Base-by-base conservation (phyloP, 2,888 invertebrate species). In the Pilophorus perplexus region DNA sequence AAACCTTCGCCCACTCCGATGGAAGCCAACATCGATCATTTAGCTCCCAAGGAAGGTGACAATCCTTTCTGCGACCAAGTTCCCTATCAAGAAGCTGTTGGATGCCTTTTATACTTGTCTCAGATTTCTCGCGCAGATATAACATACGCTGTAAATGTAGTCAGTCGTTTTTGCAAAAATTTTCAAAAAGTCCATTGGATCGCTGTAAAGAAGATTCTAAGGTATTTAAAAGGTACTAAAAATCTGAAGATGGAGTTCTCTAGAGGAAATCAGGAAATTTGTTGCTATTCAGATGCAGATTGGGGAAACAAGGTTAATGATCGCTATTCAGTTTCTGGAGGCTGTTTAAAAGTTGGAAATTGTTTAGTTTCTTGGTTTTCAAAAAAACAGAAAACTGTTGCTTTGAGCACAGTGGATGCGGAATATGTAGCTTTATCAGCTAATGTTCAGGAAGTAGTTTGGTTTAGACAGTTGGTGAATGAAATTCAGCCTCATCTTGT, bases 51-150 rank as follows among this genome's bases (percentile, higher is more conserved):
- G 6, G 4, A 8, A n/a, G 42, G 20, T 1, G 3, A 14, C 3
- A 2, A 4, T 3, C 42, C 14, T 8, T 28, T 28, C 5, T 52
- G 2, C 27, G 27, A 18, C 33, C 1, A 10, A 3, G 25, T 22
- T 5, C 50, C 64, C 2, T 64, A 64, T n/a, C 50, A 64, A 48
- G 50, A 64, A 48, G 50, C 50, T 6, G 10, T 64, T 37, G 64
- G 64, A 6, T 48, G 48, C 20, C 20, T 48, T 4, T 46, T 62
- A 28, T 62, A 48, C 46, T n/a, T 50, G 1, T 48, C 50, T 1
- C 50, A 64, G 38, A 50, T 50, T 5, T 48, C 50, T 22, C 27
- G 62, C 12, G 37, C 62, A 10, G 62, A 62, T 33, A 62, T 62
- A n/a, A 10, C 14, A 22, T 64, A 14, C 38, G 50, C 64, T 10